Evolutionary conservation across 1,140 invertebrate genomes (phyloP).

Genomic region (Rhynchophorus ferrugineus): DNA sequence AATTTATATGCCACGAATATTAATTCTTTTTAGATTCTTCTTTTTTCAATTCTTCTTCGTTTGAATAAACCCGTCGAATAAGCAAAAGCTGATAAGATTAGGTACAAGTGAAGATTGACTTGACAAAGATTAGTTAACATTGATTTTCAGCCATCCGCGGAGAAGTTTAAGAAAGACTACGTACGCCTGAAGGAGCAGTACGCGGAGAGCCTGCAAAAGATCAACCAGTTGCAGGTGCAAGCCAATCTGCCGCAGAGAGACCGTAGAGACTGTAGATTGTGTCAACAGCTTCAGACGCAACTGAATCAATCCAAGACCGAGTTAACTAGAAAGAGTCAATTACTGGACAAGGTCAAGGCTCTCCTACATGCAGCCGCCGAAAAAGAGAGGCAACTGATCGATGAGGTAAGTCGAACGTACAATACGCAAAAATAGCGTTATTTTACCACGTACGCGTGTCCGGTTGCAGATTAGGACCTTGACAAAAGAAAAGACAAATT

Average conservation of each 20-base stretch:
- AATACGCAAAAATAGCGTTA: too few relatives aligned
- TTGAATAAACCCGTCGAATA: too few relatives aligned
- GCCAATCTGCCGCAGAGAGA: slow-evolving; percentile 27
- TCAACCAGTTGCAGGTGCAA: slow-evolving; percentile 43
- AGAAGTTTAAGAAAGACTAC: slow-evolving; percentile 32
- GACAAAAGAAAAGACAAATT: too few relatives aligned
- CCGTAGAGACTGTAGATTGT: background rate
- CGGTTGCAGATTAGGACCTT: too few relatives aligned
- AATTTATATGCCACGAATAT: too few relatives aligned
- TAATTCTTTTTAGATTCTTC: too few relatives aligned
- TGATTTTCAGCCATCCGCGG: slow-evolving; percentile 27
- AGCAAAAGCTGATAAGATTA: too few relatives aligned
- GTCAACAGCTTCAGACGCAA: slow-evolving; percentile 1
- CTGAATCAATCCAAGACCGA: slow-evolving; percentile 40
- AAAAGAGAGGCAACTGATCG: slow-evolving; percentile 47
- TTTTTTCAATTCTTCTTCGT: too few relatives aligned
- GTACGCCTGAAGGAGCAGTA: slow-evolving; percentile 39
- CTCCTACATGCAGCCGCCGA: slow-evolving; percentile 46
- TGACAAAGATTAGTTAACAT: too few relatives aligned
- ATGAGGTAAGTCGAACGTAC: slow-evolving; percentile 39
- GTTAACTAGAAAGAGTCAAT: slow-evolving; percentile 46
- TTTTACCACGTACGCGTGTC: too few relatives aligned
- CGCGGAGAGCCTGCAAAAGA: slow-evolving; percentile 41
- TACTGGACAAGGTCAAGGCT: slow-evolving; percentile 48
- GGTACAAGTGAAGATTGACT: too few relatives aligned